phyloP scores from a whole-genome alignment of 2,888 invertebrate genomes.

The Cremastinae sp. region DNA sequence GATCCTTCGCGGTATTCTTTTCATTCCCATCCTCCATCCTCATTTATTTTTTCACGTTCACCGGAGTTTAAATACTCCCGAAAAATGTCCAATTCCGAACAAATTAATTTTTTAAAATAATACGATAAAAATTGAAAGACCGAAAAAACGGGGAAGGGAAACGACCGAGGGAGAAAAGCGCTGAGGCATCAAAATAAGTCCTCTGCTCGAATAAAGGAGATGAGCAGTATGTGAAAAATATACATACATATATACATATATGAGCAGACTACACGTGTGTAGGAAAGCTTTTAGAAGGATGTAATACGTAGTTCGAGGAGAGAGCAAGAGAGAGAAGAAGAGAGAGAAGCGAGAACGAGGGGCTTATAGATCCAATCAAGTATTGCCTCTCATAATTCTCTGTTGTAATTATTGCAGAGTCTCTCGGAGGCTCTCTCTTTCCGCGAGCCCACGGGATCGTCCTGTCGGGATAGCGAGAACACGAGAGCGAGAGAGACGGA shows the following conservation, averaged over 20 bases:
- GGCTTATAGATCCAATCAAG: constrained; percentile 78
- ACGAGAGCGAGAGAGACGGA: constrained; percentile 13
- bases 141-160: background rate
- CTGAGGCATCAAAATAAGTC: constrained; percentile 9
- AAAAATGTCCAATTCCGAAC: too few species aligned
- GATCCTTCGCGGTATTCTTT: constrained; percentile 42
- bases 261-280: constrained; percentile 2
- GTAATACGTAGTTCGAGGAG: constrained; percentile 36
- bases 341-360: constrained; percentile 56
- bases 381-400: constrained; percentile 78
- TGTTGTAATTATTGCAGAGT: constrained; percentile 77
- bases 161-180: background rate
- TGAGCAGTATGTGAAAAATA: constrained; percentile 19
- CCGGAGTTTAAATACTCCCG: background rate
- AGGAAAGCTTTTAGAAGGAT: constrained; percentile 39
- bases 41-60: background rate
- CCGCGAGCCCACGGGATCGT: constrained; percentile 34
- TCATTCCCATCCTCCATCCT: constrained; percentile 14
- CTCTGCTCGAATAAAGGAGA: constrained; percentile 36
- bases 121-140: too few species aligned
- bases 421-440: constrained; percentile 67
- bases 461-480: background rate
- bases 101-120: too few species aligned
- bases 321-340: constrained; percentile 25
- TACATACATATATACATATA: constrained; percentile 8